Conservation (phyloP, 1,140 invertebrate genomes). For the Hirudo medicinalis region DNA sequence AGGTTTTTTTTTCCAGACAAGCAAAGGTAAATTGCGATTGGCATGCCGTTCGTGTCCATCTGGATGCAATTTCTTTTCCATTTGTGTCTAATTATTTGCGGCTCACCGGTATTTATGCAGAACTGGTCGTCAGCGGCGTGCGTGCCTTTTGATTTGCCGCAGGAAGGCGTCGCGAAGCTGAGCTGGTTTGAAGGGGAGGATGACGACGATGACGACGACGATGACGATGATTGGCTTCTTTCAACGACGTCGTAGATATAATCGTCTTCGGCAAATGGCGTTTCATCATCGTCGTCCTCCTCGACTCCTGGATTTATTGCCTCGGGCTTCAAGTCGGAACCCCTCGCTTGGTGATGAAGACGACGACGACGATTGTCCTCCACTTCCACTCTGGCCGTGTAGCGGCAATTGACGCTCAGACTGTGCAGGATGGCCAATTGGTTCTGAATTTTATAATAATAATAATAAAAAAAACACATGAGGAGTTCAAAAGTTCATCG, state of each 20-base stretch:
- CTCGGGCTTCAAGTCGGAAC: no score
- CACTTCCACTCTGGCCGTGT: not conserved
- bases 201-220: slow-evolving; percentile 6
- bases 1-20: no score
- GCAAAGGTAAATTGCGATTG: no score
- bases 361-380: not conserved
- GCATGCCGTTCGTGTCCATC: no score
- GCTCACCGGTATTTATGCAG: no score
- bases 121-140: not conserved
- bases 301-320: not conserved
- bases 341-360: not conserved
- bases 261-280: not conserved
- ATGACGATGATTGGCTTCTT: not conserved
- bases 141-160: not conserved
- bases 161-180: not conserved
- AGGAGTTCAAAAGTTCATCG: no score
- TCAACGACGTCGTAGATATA: not conserved
- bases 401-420: not conserved
- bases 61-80: no score
- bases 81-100: no score
- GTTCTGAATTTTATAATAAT: no score
- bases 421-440: no score
- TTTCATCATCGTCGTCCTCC: slow-evolving; percentile 1
- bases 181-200: not conserved
- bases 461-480: no score